These are phyloP conservation scores for Philantomba maxwellii DNA, from an alignment of 2,113 vertebrate genomes.

Conservation along the genomic window DNA sequence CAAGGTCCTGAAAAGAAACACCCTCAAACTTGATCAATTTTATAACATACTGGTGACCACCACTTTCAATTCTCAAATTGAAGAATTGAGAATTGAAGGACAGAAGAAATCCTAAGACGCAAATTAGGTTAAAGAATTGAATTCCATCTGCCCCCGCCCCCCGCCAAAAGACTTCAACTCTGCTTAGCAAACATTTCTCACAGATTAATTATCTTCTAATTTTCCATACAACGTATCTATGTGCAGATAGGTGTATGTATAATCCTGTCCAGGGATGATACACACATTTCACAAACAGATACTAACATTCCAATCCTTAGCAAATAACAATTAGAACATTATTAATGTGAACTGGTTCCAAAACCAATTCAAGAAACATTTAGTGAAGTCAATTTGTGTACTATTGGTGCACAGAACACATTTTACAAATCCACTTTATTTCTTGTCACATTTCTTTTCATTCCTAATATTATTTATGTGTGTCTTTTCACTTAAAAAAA, in stretches of 20 bases:
- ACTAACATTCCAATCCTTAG: neutral
- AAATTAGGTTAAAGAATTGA: neutral
- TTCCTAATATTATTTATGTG: neutral
- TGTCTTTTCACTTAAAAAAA: neutral
- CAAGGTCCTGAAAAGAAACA: neutral
- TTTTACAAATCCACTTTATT: neutral
- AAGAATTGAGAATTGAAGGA: neutral
- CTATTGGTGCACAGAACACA: neutral
- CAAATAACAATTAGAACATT: neutral
- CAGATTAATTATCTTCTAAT: neutral
- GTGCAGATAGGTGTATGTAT: neutral
- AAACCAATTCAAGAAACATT: neutral
- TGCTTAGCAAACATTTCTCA: neutral
- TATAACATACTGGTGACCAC: neutral
- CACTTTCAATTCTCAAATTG: neutral
- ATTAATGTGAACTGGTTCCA: neutral
- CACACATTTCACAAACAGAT: neutral
- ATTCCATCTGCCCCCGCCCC: fast-evolving
- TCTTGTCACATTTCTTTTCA: neutral
- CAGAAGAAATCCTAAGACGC: neutral
- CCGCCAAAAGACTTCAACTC: neutral
- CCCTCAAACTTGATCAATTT: neutral
- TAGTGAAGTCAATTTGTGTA: neutral
- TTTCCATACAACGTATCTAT: neutral
- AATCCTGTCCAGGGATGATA: neutral